Percentiles rank a stretch among this genome's conserved stretches.
Evolutionary conservation across 1,140 invertebrate genomes (phyloP).

Genomic region (Drosophila arawakana): DNA sequence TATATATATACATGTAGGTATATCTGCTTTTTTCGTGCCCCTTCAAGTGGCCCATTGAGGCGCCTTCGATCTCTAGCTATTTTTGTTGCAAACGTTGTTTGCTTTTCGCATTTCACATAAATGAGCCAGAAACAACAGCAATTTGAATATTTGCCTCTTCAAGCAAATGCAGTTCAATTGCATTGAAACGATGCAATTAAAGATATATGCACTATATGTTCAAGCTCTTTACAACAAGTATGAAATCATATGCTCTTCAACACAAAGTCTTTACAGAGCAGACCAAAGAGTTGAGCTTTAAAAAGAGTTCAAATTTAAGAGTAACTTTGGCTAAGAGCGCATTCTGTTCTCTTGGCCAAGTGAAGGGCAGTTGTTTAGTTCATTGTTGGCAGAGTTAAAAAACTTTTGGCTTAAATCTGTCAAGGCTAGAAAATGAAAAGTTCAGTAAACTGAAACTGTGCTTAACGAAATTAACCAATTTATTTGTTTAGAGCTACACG

Average conservation of each 20-base stretch:
- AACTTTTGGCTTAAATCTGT: background rate
- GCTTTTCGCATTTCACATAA: conserved; percentile 41
- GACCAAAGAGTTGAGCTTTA: background rate
- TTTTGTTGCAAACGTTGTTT: conserved; percentile 45
- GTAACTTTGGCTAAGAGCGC: background rate
- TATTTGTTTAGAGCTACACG: too few relatives aligned
- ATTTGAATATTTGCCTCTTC: conserved; percentile 23
- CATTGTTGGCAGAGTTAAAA: conserved; percentile 7
- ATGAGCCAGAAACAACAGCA: conserved; percentile 36
- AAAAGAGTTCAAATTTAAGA: background rate
- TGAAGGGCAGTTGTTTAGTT: conserved; percentile 10
- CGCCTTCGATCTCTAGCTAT: conserved; percentile 50
- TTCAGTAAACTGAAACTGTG: background rate
- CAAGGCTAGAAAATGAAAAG: conserved; percentile 16
- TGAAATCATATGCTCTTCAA: too few relatives aligned
- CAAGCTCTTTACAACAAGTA: too few relatives aligned
- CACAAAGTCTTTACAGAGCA: too few relatives aligned
- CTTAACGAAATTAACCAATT: background rate
- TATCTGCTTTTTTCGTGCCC: conserved; percentile 16
- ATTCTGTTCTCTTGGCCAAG: background rate
- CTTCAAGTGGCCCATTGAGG: conserved; percentile 62
- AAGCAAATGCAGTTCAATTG: background rate
- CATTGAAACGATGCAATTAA: background rate
- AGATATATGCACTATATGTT: background rate
- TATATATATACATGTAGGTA: background rate